Conservation (phyloP, 1,140 invertebrate genomes). For the Caenorhabditis inopinata region DNA sequence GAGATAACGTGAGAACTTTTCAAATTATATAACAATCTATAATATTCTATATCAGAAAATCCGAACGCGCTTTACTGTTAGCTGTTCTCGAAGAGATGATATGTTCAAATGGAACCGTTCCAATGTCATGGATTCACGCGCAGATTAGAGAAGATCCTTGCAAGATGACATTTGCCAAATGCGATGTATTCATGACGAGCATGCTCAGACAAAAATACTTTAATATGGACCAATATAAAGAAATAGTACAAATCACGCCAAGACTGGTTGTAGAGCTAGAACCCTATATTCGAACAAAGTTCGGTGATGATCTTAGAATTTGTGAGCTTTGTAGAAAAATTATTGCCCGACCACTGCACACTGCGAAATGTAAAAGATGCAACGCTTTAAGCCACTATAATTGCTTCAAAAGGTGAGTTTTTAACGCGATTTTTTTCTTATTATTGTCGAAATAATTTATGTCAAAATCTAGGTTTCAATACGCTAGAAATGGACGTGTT, state of each 20-base stretch:
- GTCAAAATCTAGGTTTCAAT: too few species aligned
- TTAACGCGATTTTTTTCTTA: too few species aligned
- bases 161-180: neutral
- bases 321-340: neutral
- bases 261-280: neutral
- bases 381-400: neutral
- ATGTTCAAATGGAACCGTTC: neutral
- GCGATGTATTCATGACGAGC: neutral
- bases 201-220: conserved; percentile 4
- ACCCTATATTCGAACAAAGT: neutral
- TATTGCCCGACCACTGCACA: neutral
- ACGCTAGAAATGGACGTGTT: too few species aligned
- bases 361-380: neutral
- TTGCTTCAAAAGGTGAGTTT: neutral
- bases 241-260: neutral
- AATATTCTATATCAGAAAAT: neutral
- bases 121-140: neutral
- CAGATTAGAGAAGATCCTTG: neutral
- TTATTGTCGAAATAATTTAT: too few species aligned
- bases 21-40: neutral
- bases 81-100: neutral
- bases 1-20: neutral
- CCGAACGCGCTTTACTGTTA: neutral
- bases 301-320: neutral
- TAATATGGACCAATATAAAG: neutral